Percentiles rank a stretch among this genome's conserved stretches.
Evolutionary conservation across 2,797 vertebrate species (phyloP).

Genomic region (Xerus rutilus): DNA sequence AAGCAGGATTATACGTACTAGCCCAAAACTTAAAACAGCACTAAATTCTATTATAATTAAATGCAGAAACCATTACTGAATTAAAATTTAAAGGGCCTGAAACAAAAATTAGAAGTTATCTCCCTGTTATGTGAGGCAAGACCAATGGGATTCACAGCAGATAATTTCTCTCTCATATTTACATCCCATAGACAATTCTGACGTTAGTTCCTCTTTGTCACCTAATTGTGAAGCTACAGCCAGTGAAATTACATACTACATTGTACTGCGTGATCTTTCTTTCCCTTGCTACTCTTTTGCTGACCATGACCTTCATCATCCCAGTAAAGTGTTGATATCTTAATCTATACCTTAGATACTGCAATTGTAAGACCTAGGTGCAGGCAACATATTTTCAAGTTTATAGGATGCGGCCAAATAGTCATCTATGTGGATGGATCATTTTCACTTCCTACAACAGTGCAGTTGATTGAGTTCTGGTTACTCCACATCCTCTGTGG

Average conservation of each 20-base stretch:
- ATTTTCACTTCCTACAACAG: too few species aligned
- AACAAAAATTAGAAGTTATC: background rate
- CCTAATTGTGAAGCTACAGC: background rate
- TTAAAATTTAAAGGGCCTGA: background rate
- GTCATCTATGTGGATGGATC: background rate
- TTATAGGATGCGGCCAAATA: background rate
- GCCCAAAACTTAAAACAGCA: background rate
- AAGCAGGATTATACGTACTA: background rate
- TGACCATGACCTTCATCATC: background rate
- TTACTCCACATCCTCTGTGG: background rate
- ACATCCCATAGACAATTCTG: background rate
- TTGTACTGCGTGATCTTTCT: background rate
- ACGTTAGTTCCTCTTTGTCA: too few species aligned
- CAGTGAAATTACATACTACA: background rate
- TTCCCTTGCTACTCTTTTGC: background rate
- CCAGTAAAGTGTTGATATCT: too few species aligned
- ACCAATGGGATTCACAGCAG: background rate
- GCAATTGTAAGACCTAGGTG: fast-evolving
- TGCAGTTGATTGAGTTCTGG: background rate
- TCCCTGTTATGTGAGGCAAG: background rate
- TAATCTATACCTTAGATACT: background rate
- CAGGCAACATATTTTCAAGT: background rate
- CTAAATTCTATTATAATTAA: background rate
- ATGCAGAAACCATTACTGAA: background rate
- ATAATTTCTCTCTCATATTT: background rate